phyloP scores from a whole-genome alignment of 2,888 invertebrate species.

The Drosophila vallismaia region DNA sequence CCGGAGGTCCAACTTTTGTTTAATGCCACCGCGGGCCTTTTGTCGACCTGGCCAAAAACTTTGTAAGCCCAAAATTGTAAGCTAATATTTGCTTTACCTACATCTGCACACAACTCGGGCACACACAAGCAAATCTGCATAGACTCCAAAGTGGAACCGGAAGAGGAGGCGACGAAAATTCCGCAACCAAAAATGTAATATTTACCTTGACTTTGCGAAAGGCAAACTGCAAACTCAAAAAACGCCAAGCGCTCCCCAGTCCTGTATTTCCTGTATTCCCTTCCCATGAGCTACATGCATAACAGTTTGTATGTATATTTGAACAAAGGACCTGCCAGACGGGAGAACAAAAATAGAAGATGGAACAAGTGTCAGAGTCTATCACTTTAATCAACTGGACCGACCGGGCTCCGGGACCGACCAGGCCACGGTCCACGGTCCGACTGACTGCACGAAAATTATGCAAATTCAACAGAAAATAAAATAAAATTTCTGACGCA shows the following conservation, averaged over 20 bases:
- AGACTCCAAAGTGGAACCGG: constrained; percentile 31
- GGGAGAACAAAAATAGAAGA: constrained; percentile 20
- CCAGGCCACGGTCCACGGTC: too few species aligned
- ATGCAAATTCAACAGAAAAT: constrained; percentile 76
- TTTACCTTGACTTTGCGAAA: constrained; percentile 76
- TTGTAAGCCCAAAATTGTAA: constrained; percentile 75
- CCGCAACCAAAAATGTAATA: constrained; percentile 74
- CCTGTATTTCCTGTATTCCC: constrained; percentile 31
- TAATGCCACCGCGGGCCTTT: constrained; percentile 64
- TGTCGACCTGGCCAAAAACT: constrained; percentile 57
- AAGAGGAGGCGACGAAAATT: constrained; percentile 56
- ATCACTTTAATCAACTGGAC: constrained; percentile 75
- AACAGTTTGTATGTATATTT: constrained; percentile 37
- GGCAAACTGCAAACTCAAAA: constrained; percentile 70
- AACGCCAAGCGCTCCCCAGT: constrained; percentile 18
- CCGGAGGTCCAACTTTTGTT: constrained; percentile 52
- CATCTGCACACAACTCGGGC: constrained; percentile 46
- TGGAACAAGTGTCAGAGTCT: constrained; percentile 55
- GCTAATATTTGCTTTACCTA: constrained; percentile 75
- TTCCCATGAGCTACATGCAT: constrained; percentile 19
- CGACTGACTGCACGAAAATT: constrained; percentile 53
- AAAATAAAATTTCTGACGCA: constrained; percentile 65
- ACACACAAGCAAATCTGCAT: constrained; percentile 31
- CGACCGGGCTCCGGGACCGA: not conserved
- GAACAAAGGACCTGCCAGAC: constrained; percentile 70